Base-by-base conservation (phyloP, 1,140 invertebrate species). In the Arctopsyche grandis region DNA sequence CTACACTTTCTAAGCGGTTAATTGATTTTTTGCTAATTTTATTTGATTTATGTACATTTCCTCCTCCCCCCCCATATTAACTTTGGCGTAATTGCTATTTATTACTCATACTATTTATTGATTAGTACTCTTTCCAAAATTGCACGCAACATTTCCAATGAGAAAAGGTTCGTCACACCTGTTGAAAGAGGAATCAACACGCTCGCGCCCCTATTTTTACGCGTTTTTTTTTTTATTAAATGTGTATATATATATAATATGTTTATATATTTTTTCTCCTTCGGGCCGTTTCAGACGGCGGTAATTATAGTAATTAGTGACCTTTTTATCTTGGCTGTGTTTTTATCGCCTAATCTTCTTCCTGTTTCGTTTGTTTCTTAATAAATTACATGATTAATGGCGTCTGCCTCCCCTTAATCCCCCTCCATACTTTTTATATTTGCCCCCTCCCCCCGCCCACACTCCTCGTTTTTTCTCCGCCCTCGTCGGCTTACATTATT, bases 311-410 rank as follows among this genome's bases (percentile, higher is more conserved):
- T 66, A 66, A 66, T 66, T 66, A 66, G 63, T 29, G 63, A 66
- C 63, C 63, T 66, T 66, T 66, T 66, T 66, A 66, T 66, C 63
- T 66, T 24, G 63, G 63, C 24, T 24, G 63, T 66, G 24, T 66
- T 66, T 66, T 66, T 66, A 66, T 66, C 63, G 63, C 63, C 63
- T 24, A 26, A 66, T 66, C 63, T 66, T 60, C 56, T 60, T 66
- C 63, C 63, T 66, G 63, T 66, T 66, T 66, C 63, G 63, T 66
- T 66, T 66, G 63, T 66, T 66, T 66, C 63, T 66, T 66, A 66
- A 66, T 66, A 66, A 66, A 66, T 66, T 66, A 66, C 63, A 66
- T 66, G 63, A 66, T 66, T 66, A 66, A 66, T 66, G 63, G 63
- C 63, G 63, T 66, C 63, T 66, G 63, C 24, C 63, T 24, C 58